A percentile compares a stretch with the other conserved stretches of the same genome.
Evolutionary conservation across 2,797 vertebrate genomes (phyloP).

Genomic region (Protonibea diacanthus): DNA sequence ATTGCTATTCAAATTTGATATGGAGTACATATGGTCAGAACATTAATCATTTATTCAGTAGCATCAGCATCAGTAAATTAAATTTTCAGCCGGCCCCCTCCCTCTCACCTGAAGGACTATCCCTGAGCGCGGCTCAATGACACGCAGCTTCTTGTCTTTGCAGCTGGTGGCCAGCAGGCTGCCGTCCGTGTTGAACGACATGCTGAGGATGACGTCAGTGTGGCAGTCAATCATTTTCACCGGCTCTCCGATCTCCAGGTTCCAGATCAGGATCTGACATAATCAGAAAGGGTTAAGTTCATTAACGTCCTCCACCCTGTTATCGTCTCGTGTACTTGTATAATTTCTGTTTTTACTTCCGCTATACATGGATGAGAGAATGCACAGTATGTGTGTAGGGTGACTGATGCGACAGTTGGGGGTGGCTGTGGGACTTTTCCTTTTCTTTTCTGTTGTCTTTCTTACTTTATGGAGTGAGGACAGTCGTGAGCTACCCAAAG

Average conservation of each 20-base stretch:
- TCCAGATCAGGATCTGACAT: conserved; percentile 96
- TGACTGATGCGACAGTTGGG: too few relatives aligned
- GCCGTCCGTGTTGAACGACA: conserved; percentile 97
- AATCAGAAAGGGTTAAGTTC: conserved; percentile 10
- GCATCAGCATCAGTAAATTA: too few relatives aligned
- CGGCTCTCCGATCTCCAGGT: conserved; percentile 95
- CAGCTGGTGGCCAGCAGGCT: conserved; percentile 96
- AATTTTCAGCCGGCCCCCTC: neutral
- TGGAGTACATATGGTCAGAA: neutral
- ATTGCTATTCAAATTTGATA: neutral
- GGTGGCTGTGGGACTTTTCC: too few relatives aligned
- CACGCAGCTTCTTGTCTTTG: conserved; percentile 95
- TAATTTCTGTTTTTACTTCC: too few relatives aligned
- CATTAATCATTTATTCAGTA: neutral
- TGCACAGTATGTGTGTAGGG: too few relatives aligned
- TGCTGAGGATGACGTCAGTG: conserved; percentile 94
- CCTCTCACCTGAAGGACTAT: conserved; percentile 91
- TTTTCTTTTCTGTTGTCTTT: too few relatives aligned
- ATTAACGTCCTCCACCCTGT: too few relatives aligned
- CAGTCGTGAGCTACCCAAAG: too few relatives aligned
- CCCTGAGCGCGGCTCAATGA: conserved; percentile 96
- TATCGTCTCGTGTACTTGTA: too few relatives aligned
- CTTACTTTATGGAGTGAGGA: too few relatives aligned
- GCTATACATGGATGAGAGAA: too few relatives aligned
- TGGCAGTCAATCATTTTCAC: conserved; percentile 99